Percentiles rank a stretch among this genome's conserved stretches.
phyloP scores from a whole-genome alignment of 2,113 vertebrate species.

The Burhinus bistriatus region DNA sequence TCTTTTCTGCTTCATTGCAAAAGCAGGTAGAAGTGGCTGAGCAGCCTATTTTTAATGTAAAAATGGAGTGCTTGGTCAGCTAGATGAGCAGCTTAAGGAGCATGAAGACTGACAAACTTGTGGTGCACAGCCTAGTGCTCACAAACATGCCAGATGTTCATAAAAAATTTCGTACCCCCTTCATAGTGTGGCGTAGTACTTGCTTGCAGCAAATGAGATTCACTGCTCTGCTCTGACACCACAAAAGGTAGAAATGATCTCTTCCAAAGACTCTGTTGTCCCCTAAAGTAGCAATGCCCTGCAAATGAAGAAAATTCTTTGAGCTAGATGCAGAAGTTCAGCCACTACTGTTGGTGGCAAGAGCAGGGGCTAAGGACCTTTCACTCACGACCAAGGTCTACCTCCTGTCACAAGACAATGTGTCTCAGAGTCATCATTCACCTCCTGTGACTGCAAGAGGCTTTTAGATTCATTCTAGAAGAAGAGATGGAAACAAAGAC shows the following conservation, averaged over 20 bases:
- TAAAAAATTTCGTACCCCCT: not conserved
- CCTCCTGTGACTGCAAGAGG: not conserved
- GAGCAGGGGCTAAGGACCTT: not conserved
- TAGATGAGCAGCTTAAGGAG: not conserved
- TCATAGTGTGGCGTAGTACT: accelerated
- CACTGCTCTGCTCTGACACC: not conserved
- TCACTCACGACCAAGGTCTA: not conserved
- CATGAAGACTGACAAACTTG: not conserved
- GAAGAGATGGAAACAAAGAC: not conserved
- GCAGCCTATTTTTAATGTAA: not conserved
- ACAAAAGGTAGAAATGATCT: not conserved
- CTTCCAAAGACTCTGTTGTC: not conserved
- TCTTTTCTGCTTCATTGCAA: not conserved
- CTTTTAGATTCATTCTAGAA: not conserved
- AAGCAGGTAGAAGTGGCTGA: not conserved
- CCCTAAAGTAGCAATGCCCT: not conserved
- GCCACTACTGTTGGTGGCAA: accelerated
- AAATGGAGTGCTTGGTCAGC: not conserved
- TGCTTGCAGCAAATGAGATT: not conserved
- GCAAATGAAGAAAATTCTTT: not conserved
- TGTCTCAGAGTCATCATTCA: not conserved
- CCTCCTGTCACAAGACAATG: not conserved
- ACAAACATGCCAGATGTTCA: not conserved
- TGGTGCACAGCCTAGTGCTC: not conserved
- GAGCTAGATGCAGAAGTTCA: not conserved